Base-by-base conservation (phyloP, 2,113 vertebrate species). In the Macrotis lagotis region DNA sequence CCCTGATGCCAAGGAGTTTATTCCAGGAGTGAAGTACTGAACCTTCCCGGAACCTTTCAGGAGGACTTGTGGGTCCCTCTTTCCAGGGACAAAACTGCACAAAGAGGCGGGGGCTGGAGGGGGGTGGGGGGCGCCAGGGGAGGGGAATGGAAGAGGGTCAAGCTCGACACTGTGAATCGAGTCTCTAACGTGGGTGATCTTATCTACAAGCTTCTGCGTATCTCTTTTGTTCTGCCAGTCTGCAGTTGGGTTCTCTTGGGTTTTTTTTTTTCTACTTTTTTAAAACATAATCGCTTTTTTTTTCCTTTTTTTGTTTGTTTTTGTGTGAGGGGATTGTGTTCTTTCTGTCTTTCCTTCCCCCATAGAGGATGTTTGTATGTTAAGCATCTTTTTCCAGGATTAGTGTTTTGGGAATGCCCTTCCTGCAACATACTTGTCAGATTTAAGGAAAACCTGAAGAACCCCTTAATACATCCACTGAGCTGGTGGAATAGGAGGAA, bases 21-120 rank as follows among this genome's bases (percentile, higher is more conserved):
- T 99, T 96, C 99, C 99, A 0, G 99, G 99, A 92, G 99, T 99
- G 99, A 99, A 99, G 98, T 99, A 99, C 99, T 99, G 99, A 99
- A 97, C 95, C 95, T 96, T 94, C 96, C 97, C 98, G 98, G 93
- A 89, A 88, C 88, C 94, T 97, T 91, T 90, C 89, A 92, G 97
- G 50, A 97, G 98, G 98, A 98, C 98, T 98, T 95, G 48, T 51
- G 47, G 93, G 89, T 97, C 92, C 89, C 96, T 92, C 28, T n/a
- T 97, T 97, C 94, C 92, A 93, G 97, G 98, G 97, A 95, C 91
- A 96, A 95, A 6, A 93, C 95, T 97, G 97, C 96, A 97, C 97
- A 96, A 93, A 94, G 92, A 90, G 93, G 94, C 53, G 1, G 94
- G 66, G 93, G 94, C 90, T 92, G 89, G 92, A 88, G 93, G 16